Conservation (phyloP, 1,140 invertebrate genomes). For the Pseudachorutes palmiensis region DNA sequence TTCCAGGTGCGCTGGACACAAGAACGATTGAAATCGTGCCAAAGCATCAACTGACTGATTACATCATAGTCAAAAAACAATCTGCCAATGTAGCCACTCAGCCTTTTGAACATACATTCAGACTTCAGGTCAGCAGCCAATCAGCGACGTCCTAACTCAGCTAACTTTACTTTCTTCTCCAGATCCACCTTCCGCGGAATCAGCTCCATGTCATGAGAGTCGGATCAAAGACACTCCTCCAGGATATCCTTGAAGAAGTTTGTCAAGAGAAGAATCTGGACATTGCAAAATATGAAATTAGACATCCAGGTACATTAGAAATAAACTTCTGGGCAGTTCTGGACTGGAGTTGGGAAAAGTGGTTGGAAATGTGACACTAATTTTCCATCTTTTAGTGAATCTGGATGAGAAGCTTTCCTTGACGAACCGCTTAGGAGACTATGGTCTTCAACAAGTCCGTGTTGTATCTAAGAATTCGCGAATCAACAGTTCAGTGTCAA, state of each 20-base stretch:
- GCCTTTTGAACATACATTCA: slow-evolving; percentile 66
- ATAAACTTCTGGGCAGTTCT: slow-evolving; percentile 21
- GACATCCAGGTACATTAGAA: slow-evolving; percentile 68
- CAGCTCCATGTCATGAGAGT: slow-evolving; percentile 70
- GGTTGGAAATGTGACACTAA: not conserved
- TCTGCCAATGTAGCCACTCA: slow-evolving; percentile 44
- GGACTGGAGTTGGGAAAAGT: not conserved
- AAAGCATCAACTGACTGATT: slow-evolving; percentile 49
- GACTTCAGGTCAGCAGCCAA: slow-evolving; percentile 50
- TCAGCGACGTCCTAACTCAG: not conserved
- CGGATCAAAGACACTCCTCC: slow-evolving; percentile 56
- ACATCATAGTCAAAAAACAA: slow-evolving; percentile 41
- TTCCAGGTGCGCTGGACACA: slow-evolving; percentile 47
- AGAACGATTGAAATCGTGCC: slow-evolving; percentile 53
- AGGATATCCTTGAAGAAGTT: slow-evolving; percentile 60
- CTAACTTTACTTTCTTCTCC: slow-evolving; percentile 13
- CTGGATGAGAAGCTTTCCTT: slow-evolving; percentile 53
- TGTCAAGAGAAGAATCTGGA: slow-evolving; percentile 75
- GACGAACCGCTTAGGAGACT: slow-evolving; percentile 53
- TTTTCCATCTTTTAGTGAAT: slow-evolving; percentile 46
- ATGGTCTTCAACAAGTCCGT: slow-evolving; percentile 57
- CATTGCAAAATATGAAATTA: slow-evolving; percentile 62
- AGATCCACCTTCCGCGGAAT: slow-evolving; percentile 73
- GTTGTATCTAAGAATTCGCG: slow-evolving; percentile 50
- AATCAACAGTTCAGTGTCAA: slow-evolving; percentile 50